A percentile compares a stretch with the other conserved stretches of the same genome.
Evolutionary conservation across 2,113 vertebrate species (phyloP).

Genomic region (zebrafish (Danio rerio)): DNA sequence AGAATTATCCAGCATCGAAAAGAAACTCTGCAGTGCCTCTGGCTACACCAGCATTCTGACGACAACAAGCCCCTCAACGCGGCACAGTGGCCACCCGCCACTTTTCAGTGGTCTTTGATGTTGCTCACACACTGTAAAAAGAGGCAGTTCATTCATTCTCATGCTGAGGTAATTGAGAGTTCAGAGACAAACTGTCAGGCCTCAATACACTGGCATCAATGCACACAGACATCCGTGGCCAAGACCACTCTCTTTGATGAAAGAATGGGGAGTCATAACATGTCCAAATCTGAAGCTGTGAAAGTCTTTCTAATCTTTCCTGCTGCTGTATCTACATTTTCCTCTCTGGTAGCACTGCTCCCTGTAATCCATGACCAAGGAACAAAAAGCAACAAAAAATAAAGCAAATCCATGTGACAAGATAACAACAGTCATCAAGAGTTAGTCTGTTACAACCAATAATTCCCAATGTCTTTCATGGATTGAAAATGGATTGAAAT

Average conservation of each 20-base stretch:
- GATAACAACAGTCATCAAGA: not conserved
- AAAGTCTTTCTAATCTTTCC: slow-evolving; percentile 4
- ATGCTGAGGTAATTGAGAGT: slow-evolving; percentile 46
- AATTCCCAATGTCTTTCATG: not conserved
- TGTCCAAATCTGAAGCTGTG: slow-evolving; percentile 19
- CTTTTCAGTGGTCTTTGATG: slow-evolving; percentile 44
- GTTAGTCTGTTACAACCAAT: not conserved
- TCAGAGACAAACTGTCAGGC: slow-evolving; percentile 40
- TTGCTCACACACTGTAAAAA: slow-evolving; percentile 38
- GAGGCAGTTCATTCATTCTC: slow-evolving; percentile 23
- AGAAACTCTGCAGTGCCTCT: slow-evolving; percentile 30
- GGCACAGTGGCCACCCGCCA: slow-evolving; percentile 11
- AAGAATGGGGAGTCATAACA: slow-evolving; percentile 15
- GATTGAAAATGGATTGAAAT: not conserved
- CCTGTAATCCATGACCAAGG: not conserved
- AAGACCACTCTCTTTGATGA: slow-evolving; percentile 25
- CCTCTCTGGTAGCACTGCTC: not conserved
- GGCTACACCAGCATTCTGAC: slow-evolving; percentile 34
- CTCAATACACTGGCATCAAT: slow-evolving; percentile 23
- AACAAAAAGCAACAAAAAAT: not conserved
- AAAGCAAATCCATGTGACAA: not conserved
- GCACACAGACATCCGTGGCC: slow-evolving; percentile 38
- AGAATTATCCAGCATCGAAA: not conserved
- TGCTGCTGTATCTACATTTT: not conserved
- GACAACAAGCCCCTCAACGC: slow-evolving; percentile 25